These are phyloP conservation scores for Leucophenga varia DNA, from an alignment of 1,140 invertebrate genomes.

Conservation along the genomic window DNA sequence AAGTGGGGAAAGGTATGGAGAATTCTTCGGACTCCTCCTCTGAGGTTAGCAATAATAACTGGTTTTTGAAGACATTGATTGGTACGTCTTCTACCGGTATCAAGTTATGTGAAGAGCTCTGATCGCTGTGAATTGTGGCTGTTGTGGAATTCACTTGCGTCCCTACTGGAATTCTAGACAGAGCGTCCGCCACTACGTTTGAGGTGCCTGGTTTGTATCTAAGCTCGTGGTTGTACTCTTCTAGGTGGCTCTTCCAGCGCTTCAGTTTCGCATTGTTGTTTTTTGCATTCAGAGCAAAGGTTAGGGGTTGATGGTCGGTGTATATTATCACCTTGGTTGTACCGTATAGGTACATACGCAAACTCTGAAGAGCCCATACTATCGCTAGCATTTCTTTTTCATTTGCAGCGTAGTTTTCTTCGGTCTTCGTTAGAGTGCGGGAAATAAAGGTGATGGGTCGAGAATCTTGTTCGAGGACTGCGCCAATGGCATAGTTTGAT, in stretches of 20 bases:
- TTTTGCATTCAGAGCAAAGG: slow-evolving; percentile 54
- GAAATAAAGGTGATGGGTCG: slow-evolving; percentile 51
- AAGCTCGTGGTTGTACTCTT: slow-evolving; percentile 47
- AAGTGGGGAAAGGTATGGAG: slow-evolving; percentile 1
- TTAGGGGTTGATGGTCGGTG: slow-evolving; percentile 20
- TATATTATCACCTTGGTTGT: slow-evolving; percentile 25
- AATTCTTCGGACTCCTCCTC: slow-evolving; percentile 1
- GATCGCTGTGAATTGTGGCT: background rate
- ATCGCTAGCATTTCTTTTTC: slow-evolving; percentile 58
- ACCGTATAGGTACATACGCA: slow-evolving; percentile 52
- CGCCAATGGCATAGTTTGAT: background rate
- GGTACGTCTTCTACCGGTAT: slow-evolving; percentile 1
- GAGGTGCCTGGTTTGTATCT: slow-evolving; percentile 49
- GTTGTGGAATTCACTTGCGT: background rate
- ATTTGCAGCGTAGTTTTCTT: slow-evolving; percentile 36
- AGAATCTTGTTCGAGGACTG: slow-evolving; percentile 22
- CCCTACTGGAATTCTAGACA: slow-evolving; percentile 19
- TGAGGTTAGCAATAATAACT: slow-evolving; percentile 7
- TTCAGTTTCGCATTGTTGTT: slow-evolving; percentile 34
- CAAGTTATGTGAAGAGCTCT: slow-evolving; percentile 7
- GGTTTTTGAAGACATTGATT: slow-evolving; percentile 11
- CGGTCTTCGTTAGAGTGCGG: slow-evolving; percentile 21
- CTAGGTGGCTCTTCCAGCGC: slow-evolving; percentile 26
- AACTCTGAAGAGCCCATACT: slow-evolving; percentile 46
- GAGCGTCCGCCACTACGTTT: slow-evolving; percentile 42